Percentiles rank a stretch among this genome's conserved stretches.
Conservation (phyloP, 2,888 invertebrate species). For the Eutolmus rufibarbis region DNA sequence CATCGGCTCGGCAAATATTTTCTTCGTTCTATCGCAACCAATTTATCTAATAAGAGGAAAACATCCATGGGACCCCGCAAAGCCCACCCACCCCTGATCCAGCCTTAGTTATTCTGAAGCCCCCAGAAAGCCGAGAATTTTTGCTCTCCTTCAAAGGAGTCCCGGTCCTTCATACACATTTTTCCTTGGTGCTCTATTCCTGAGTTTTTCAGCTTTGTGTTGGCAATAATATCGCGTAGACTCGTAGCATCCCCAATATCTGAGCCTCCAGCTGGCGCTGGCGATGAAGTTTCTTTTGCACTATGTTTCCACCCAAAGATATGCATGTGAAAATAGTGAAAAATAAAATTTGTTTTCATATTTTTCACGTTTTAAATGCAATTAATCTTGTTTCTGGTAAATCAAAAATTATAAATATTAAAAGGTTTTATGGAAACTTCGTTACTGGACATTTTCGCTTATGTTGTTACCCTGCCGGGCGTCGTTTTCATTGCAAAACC, state of each 20-base stretch:
- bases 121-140: background rate
- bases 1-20: slow-evolving; percentile 40
- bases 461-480: background rate
- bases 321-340: background rate
- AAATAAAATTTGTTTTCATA: background rate
- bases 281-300: background rate
- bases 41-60: slow-evolving; percentile 41
- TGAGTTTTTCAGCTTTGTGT: background rate
- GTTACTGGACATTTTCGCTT: too few species aligned
- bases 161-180: background rate
- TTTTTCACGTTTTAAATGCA: background rate
- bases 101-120: background rate
- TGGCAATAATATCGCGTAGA: background rate
- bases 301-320: background rate
- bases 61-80: background rate
- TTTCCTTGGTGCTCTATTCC: slow-evolving; percentile 5
- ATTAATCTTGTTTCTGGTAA: background rate
- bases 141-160: background rate
- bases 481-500: slow-evolving; percentile 29
- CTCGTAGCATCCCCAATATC: background rate
- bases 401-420: too few species aligned
- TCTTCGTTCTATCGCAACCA: slow-evolving; percentile 38
- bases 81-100: background rate
- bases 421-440: too few species aligned
- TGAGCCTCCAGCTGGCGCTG: background rate